phyloP scores from a whole-genome alignment of 2,888 invertebrate species.

The Itoplectis maculator region DNA sequence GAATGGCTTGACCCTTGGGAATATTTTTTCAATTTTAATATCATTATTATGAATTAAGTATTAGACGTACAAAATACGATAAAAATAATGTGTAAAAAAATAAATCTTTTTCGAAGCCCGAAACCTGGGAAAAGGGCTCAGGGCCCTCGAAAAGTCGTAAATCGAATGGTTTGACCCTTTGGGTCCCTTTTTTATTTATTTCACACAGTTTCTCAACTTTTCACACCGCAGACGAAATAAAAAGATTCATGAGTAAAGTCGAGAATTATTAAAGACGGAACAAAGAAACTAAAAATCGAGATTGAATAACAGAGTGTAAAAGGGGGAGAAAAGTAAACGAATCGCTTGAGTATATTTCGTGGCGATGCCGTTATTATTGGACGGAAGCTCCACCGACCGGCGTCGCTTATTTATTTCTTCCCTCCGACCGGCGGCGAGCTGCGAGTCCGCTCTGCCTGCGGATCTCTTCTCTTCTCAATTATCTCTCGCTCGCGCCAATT shows the following conservation, averaged over 20 bases:
- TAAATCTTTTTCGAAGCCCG: background rate
- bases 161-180: background rate
- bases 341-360: constrained; percentile 42
- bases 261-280: constrained; percentile 26
- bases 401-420: constrained; percentile 68
- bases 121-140: background rate
- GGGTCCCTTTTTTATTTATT: background rate
- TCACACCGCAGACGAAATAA: constrained; percentile 8
- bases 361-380: constrained; percentile 65
- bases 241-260: no score
- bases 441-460: constrained; percentile 18
- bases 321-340: background rate
- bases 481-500: constrained; percentile 64
- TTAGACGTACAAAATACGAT: no score
- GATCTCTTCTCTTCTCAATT: constrained; percentile 59
- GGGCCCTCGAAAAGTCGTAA: background rate
- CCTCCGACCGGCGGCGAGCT: constrained; percentile 39
- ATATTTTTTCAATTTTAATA: no score
- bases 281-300: constrained; percentile 30
- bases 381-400: constrained; percentile 64
- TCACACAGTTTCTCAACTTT: background rate
- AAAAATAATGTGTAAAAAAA: constrained; percentile 6
- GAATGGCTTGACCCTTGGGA: no score
- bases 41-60: no score
- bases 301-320: constrained; percentile 53